Conservation (phyloP, 1,140 invertebrate genomes). For the Monomorium pharaonis region DNA sequence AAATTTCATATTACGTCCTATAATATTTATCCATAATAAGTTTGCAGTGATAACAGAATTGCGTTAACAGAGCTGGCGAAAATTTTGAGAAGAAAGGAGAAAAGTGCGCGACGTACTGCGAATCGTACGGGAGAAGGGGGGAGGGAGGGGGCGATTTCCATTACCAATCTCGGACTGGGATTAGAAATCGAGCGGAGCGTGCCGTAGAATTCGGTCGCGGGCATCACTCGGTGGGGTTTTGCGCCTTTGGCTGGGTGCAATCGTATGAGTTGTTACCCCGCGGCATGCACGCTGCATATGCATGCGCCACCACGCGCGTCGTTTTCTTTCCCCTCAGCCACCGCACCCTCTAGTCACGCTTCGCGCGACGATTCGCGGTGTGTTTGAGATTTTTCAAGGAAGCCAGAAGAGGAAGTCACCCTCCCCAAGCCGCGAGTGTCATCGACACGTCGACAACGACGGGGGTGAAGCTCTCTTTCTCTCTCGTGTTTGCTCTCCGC, state of each 20-base stretch:
- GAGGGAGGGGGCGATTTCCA: conserved; percentile 18
- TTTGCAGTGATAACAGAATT: conserved; percentile 32
- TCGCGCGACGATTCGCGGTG: conserved; percentile 14
- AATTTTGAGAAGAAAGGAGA: too few relatives aligned
- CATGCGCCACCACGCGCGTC: conserved; percentile 71
- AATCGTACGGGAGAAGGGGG: background rate
- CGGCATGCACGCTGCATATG: conserved; percentile 83
- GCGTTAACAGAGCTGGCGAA: background rate
- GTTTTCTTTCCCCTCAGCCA: background rate
- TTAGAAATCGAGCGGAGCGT: conserved; percentile 73
- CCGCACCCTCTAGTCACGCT: conserved; percentile 30
- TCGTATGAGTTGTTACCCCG: conserved; percentile 83
- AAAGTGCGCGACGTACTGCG: background rate
- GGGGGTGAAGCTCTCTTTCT: conserved; percentile 1
- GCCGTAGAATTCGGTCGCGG: conserved; percentile 77
- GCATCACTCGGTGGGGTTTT: conserved; percentile 74
- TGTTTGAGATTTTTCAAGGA: background rate
- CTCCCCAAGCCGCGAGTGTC: conserved; percentile 33
- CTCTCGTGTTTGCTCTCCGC: background rate
- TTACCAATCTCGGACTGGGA: conserved; percentile 18
- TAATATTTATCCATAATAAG: background rate
- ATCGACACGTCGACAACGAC: conserved; percentile 55
- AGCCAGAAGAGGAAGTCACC: background rate
- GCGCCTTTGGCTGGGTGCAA: conserved; percentile 69
- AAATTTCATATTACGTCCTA: background rate